These are phyloP conservation scores for Stenolophus ochropezus DNA, from an alignment of 2,888 invertebrate species.

Conservation along the genomic window DNA sequence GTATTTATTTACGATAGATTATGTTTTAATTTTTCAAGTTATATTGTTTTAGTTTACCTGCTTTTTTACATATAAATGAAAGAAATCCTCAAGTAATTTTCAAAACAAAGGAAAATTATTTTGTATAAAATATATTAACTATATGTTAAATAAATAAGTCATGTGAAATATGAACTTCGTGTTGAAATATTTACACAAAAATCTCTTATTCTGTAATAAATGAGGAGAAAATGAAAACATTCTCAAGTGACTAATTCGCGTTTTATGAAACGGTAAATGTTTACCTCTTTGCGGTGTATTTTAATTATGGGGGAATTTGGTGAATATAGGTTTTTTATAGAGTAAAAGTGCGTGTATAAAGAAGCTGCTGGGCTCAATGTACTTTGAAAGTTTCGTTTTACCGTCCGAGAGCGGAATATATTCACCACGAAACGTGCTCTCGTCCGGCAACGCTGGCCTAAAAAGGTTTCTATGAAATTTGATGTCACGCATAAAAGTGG, in stretches of 20 bases:
- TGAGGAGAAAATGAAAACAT: no score
- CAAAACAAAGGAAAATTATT: no score
- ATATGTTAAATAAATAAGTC: no score
- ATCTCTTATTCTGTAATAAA: no score
- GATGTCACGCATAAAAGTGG: constrained; percentile 27
- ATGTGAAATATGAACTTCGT: no score
- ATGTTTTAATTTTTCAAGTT: no score
- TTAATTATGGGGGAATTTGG: not conserved
- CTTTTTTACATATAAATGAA: no score
- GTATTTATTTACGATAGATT: no score
- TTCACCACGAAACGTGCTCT: constrained; percentile 14
- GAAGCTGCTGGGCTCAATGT: not conserved
- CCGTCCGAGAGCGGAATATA: not conserved
- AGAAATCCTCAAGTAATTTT: no score
- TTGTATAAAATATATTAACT: no score
- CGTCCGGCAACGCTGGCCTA: constrained; percentile 1
- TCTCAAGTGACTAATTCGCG: not conserved
- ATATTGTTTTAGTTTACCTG: no score
- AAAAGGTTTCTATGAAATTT: constrained; percentile 38
- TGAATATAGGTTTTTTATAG: not conserved
- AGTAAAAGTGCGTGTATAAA: constrained; percentile 7
- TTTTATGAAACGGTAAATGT: not conserved
- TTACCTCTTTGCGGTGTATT: not conserved
- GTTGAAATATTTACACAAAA: no score
- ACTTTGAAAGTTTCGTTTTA: constrained; percentile 34